Evolutionary conservation across 2,113 vertebrate genomes (phyloP).

Genomic region (Silurus glanis): DNA sequence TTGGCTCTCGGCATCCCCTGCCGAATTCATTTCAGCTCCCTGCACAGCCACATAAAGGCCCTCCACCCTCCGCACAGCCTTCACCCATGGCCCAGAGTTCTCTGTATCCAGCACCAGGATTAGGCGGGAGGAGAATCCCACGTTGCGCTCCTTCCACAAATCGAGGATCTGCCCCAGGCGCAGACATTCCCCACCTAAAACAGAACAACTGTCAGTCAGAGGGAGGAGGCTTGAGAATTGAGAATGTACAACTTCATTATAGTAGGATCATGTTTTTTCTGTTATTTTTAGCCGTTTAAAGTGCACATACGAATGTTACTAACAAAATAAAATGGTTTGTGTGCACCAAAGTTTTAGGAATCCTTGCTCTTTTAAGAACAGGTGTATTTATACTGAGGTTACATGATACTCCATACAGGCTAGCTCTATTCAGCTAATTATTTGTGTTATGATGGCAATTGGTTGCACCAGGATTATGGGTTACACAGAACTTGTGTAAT

Average conservation of each 20-base stretch:
- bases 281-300: background rate
- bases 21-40: constrained; percentile 80
- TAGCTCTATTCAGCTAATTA: background rate
- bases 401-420: background rate
- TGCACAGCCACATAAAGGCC: constrained; percentile 88
- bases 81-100: constrained; percentile 89
- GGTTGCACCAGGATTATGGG: background rate
- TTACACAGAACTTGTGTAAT: background rate
- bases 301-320: too few relatives aligned
- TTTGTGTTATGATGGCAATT: background rate
- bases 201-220: background rate
- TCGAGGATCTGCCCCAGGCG: constrained; percentile 85
- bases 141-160: constrained; percentile 92
- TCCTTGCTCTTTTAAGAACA: background rate
- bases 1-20: constrained; percentile 70
- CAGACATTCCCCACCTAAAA: constrained; percentile 86
- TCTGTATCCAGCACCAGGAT: constrained; percentile 92
- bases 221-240: background rate
- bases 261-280: background rate
- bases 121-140: constrained; percentile 86
- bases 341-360: background rate
- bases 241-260: too few relatives aligned
- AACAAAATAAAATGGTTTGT: background rate
- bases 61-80: constrained; percentile 82
- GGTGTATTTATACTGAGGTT: background rate